Percentiles rank a stretch among this genome's conserved stretches.
Evolutionary conservation across 92 coral and sea anemone species (phyloP).

Genomic region (Palythoa heliodiscus): DNA sequence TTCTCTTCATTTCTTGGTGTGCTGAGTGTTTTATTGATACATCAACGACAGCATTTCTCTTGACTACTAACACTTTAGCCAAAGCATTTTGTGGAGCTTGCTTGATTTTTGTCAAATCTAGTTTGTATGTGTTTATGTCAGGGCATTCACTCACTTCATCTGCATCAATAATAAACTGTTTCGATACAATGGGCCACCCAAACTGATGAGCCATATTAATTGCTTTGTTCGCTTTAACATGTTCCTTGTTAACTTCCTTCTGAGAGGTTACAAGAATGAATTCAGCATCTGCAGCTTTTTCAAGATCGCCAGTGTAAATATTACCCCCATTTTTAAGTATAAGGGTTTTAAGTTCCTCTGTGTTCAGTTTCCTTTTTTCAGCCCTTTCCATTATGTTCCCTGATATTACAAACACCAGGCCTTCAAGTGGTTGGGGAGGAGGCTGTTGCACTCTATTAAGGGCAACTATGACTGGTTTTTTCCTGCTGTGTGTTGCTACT

Average conservation of each 20-base stretch:
- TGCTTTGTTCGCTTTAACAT: slow-evolving; percentile 38
- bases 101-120: slow-evolving; percentile 11
- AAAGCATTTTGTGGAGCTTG: slow-evolving; percentile 4
- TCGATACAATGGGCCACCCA: slow-evolving; percentile 29
- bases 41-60: background rate
- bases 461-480: background rate
- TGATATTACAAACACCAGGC: slow-evolving; percentile 35
- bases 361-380: slow-evolving; percentile 34
- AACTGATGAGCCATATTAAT: slow-evolving; percentile 35
- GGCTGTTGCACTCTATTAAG: background rate
- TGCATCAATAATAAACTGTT: slow-evolving; percentile 3
- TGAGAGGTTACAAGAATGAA: slow-evolving; percentile 33
- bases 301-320: slow-evolving; percentile 31
- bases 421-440: slow-evolving; percentile 38
- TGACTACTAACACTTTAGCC: background rate
- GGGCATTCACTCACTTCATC: background rate
- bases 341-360: slow-evolving; percentile 4
- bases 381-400: slow-evolving; percentile 28
- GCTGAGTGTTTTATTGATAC: background rate
- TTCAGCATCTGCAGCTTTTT: slow-evolving; percentile 39
- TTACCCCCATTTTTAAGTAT: slow-evolving; percentile 40
- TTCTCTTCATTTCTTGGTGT: slow-evolving; percentile 29
- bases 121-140: slow-evolving; percentile 6
- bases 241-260: slow-evolving; percentile 43
- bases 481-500: background rate